phyloP scores from a whole-genome alignment of 2,113 vertebrate species.

The Phalacrocorax aristotelis region DNA sequence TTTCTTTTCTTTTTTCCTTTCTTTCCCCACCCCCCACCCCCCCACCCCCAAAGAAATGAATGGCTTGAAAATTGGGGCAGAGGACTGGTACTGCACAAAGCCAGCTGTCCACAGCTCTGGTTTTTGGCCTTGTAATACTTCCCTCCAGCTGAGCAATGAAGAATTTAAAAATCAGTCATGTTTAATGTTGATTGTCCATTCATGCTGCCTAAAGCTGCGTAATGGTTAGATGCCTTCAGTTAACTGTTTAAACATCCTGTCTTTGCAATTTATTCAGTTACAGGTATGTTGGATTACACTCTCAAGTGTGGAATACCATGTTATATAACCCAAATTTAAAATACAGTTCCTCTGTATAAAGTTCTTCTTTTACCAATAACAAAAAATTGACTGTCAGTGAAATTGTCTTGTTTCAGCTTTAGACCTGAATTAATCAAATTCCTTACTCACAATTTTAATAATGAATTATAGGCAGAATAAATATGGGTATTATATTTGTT shows the following conservation, averaged over 20 bases:
- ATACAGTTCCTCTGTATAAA: not conserved
- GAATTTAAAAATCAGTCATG: conserved; percentile 61
- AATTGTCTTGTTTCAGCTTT: not conserved
- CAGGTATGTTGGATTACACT: not conserved
- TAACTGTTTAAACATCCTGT: not conserved
- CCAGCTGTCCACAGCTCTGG: conserved; percentile 66
- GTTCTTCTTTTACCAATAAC: not conserved
- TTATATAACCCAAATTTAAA: not conserved
- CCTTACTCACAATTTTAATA: not conserved
- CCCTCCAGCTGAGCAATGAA: conserved; percentile 57
- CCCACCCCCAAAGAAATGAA: conserved; percentile 24
- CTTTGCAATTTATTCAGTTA: not conserved
- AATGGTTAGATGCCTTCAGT: conserved; percentile 8
- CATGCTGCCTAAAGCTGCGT: not conserved
- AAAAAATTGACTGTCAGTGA: not conserved
- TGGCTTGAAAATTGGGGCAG: conserved; percentile 62
- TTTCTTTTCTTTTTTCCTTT: not conserved
- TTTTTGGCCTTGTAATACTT: conserved; percentile 60
- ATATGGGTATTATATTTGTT: not conserved
- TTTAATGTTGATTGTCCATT: conserved; percentile 53
- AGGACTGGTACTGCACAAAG: conserved; percentile 33
- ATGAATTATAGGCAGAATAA: not conserved
- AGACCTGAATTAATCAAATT: not conserved
- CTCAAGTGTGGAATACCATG: not conserved
- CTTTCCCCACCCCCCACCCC: not conserved